A percentile compares a stretch with the other conserved stretches of the same genome.
These are phyloP conservation scores for Crambe crambe DNA, from an alignment of 37 sponge, comb jelly and placozoan species.

Conservation along the genomic window DNA sequence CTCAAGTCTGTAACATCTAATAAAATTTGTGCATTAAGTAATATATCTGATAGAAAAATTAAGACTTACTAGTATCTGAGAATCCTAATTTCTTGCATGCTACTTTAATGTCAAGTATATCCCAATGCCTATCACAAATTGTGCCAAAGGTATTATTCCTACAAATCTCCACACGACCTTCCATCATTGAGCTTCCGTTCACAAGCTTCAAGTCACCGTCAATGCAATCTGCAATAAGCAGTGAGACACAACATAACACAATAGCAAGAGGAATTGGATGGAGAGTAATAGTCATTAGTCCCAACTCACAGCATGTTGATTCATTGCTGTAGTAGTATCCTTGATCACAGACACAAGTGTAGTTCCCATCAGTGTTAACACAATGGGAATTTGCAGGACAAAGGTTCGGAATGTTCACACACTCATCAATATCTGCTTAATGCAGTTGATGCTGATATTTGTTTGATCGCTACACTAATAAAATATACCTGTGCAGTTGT, in stretches of 20 bases:
- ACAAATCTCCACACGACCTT: slow-evolving; percentile 35
- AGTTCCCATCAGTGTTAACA: slow-evolving; percentile 28
- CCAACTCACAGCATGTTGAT: background rate
- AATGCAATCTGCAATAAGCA: slow-evolving; percentile 21
- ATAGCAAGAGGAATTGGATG: too few species aligned
- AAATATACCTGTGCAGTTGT: slow-evolving; percentile 27
- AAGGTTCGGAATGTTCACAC: background rate
- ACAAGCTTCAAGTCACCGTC: slow-evolving; percentile 17
- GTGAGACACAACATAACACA: too few species aligned
- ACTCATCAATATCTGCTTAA: slow-evolving; percentile 46
- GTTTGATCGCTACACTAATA: background rate
- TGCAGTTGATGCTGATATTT: too few species aligned
- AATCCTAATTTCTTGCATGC: slow-evolving; percentile 30
- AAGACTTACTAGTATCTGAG: background rate
- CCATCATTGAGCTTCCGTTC: slow-evolving; percentile 2
- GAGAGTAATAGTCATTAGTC: background rate
- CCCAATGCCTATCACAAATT: slow-evolving; percentile 44
- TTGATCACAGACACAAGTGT: slow-evolving; percentile 27
- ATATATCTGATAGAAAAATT: background rate
- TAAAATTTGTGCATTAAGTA: too few species aligned
- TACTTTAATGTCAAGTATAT: slow-evolving; percentile 34
- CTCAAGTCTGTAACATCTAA: background rate
- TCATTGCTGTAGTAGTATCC: slow-evolving; percentile 25
- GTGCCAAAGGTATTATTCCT: slow-evolving; percentile 38
- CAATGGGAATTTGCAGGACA: slow-evolving; percentile 24